A percentile compares a stretch with the other conserved stretches of the same genome.
These are phyloP conservation scores for Pristionchus mayeri DNA, from an alignment of 2,888 invertebrate species.

Conservation along the genomic window DNA sequence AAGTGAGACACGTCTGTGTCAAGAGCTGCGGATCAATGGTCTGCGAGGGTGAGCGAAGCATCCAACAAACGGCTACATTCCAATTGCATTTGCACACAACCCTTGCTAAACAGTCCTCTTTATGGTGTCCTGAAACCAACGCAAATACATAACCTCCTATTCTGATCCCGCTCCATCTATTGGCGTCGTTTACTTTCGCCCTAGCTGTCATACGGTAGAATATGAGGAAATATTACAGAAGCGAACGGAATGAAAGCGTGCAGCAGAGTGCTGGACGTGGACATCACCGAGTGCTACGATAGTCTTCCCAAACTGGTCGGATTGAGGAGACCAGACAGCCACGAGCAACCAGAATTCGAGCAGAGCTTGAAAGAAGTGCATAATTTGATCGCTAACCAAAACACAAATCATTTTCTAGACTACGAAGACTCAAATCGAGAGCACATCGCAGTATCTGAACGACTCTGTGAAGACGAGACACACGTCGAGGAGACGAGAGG, in stretches of 20 bases:
- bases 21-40: slow-evolving; percentile 58
- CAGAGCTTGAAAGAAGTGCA: slow-evolving; percentile 38
- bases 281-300: slow-evolving; percentile 58
- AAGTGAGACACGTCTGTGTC: slow-evolving; percentile 53
- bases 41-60: slow-evolving; percentile 65
- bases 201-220: background rate
- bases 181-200: background rate
- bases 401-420: background rate
- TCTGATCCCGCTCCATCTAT: no score
- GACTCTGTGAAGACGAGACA: background rate
- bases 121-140: no score
- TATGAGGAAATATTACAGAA: slow-evolving; percentile 49
- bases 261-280: slow-evolving; percentile 54
- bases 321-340: slow-evolving; percentile 23
- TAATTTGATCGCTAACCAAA: background rate
- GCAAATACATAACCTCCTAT: no score
- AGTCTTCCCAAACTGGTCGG: slow-evolving; percentile 46
- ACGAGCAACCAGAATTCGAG: slow-evolving; percentile 25
- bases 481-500: background rate
- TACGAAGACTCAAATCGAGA: slow-evolving; percentile 12
- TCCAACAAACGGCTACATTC: no score
- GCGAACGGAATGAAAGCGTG: slow-evolving; percentile 58
- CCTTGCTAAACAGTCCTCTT: no score
- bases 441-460: background rate
- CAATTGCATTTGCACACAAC: background rate